Base-by-base conservation (phyloP, 2,888 invertebrate species). In the Drosophila borealis region DNA sequence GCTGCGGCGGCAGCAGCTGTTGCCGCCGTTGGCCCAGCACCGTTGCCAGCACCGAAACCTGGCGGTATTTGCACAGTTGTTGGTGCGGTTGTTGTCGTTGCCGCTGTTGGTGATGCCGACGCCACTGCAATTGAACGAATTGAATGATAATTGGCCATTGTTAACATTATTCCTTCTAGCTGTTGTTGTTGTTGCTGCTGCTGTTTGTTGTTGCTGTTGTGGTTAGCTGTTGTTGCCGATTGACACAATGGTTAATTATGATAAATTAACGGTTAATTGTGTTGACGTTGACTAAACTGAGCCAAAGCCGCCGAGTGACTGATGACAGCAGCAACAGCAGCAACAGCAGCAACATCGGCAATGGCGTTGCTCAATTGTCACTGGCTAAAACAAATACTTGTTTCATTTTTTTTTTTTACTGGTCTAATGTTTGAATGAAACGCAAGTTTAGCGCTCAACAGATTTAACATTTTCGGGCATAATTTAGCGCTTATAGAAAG, bases 31-130 rank as follows among this genome's bases (percentile, higher is more conserved):
- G 54, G 62, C 29, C 62, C 65, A 50, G 60, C 56, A 45, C 44
- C 53, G n/a, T 69, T 84, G 54, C 53, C 66, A 70, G 60, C 80
- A 46, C 51, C 80, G 13, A 88, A 81, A 76, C 87, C 83, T 67
- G 89, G 70, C 51, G 92, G 90, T 88, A 92, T 91, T 90, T 92
- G 93, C 80, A 92, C 91, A 81, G 93, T 90, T 83, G 92, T 88
- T 78, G 92, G 89, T 33, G 74, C 88, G 51, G 86, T 63, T 59
- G 82, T 77, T 82, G 88, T 66, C 61, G 76, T 65, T 69, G 84
- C 71, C 63, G 77, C 71, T 54, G 80, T 67, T 70, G 79, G 55
- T 51, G 81, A 45, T 46, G 81, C 61, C 53, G 88, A 78, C 50
- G 88, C 68, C 59, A 76, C 89, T 87, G 86, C 77, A 86, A 86